Conservation (phyloP, 2,797 vertebrate genomes). For the Xiphophorus birchmanni region DNA sequence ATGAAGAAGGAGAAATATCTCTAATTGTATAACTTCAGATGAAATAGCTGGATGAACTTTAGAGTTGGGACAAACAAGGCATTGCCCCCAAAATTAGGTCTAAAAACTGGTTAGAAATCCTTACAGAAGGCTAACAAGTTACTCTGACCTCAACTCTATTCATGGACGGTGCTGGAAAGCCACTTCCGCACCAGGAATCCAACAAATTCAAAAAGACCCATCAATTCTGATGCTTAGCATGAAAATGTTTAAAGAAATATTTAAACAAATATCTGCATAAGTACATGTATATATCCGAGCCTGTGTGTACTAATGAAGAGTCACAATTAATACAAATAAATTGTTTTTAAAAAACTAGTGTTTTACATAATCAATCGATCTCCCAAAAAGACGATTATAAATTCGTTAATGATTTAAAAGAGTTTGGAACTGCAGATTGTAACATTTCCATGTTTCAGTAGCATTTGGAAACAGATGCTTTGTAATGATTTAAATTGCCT, state of each 20-base stretch:
- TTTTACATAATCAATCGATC: background rate
- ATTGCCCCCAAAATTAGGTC: background rate
- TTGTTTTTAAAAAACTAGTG: background rate
- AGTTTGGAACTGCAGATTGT: background rate
- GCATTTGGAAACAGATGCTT: slow-evolving; percentile 17
- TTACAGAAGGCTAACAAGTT: background rate
- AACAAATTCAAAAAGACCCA: background rate
- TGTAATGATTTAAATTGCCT: slow-evolving; percentile 15
- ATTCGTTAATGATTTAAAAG: background rate
- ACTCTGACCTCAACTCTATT: background rate
- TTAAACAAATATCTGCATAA: background rate
- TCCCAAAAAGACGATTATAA: background rate
- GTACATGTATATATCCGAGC: background rate
- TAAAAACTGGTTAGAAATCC: background rate
- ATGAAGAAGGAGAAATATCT: background rate
- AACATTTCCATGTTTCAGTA: background rate
- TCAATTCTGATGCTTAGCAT: background rate
- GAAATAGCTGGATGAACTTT: background rate
- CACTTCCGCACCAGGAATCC: background rate
- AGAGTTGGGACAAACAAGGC: background rate
- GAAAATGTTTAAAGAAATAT: background rate
- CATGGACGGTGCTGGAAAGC: background rate
- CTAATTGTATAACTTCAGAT: background rate
- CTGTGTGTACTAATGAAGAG: background rate
- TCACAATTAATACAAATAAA: background rate